Evolutionary conservation across 1,140 invertebrate genomes (phyloP), one percentile per base, ranked within the genome.

Genomic region (Ectropis grisescens): DNA sequence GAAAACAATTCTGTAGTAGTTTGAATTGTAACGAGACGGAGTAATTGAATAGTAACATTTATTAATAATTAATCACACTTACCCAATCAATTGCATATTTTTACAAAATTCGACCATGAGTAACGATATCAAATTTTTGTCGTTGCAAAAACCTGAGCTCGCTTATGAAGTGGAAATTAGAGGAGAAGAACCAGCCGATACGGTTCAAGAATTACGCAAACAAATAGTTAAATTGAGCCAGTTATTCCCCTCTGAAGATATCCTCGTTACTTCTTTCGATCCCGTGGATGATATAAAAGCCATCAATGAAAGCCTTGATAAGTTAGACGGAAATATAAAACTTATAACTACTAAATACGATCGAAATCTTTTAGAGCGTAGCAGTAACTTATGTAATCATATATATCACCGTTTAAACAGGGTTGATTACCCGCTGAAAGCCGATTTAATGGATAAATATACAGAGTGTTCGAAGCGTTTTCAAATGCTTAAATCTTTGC

Each of bases 131-230:
- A 47, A 54, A 38, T 54, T 41, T 39, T 16, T 54, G 2, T 50
- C 45, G 11, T 14, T 58, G 7, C 46, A 48, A 40, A 57, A 57
- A 26, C 1, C 24, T 1, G 53, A 51, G 36, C 24, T 54, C 3
- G 41, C 41, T n/a, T 58, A 55, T 34, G 51, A 59, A 16, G 44
- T 56, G 1, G 26, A 16, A 6, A 25, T 56, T 23, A 33, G 47
- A 29, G 51, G 55, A 37, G 30, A 25, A n/a, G 43, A 38, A 1
- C 41, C 48, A 8, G 49, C 10, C 15, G 13, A 14, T 14, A 39
- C 42, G 7, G 56, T 59, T 6, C 28, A 33, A 11, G 47, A 48
- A 9, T 22, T 59, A 12, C 19, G 56, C 2, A 51, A 49, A 11
- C 56, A 59, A 19, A 52, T 59, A 7, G n/a, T 13, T 11, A 47